phyloP scores from a whole-genome alignment of 1,140 invertebrate genomes.

The Ridgeia piscesae region DNA sequence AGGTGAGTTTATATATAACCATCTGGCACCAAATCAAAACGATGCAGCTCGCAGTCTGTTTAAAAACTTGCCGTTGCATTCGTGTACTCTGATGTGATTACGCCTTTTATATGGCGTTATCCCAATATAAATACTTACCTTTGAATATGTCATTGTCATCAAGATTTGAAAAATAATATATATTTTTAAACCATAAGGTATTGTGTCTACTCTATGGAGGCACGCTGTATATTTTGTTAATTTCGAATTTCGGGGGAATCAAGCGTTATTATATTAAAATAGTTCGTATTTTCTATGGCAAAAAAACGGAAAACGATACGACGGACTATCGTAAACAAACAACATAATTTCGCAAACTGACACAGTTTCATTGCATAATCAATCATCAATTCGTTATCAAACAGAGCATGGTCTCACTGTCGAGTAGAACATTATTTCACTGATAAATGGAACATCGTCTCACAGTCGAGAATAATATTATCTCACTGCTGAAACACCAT shows the following conservation, averaged over 20 bases:
- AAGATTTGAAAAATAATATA: not conserved
- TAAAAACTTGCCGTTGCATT: not conserved
- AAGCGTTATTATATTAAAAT: not conserved
- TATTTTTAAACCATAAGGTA: not conserved
- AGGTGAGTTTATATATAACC: not conserved
- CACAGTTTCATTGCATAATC: no score
- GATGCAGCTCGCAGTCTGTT: not conserved
- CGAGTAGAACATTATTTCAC: not conserved
- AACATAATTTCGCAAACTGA: no score
- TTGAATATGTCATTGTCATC: no score
- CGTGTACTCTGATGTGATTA: not conserved
- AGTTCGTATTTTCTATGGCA: not conserved
- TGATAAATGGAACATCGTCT: not conserved
- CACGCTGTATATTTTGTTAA: not conserved
- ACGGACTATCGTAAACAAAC: no score
- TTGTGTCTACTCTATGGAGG: not conserved
- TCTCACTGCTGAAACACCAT: not conserved
- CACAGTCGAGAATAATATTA: not conserved
- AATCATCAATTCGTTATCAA: not conserved
- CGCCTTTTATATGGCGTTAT: not conserved
- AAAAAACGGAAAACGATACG: no score
- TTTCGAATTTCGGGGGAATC: not conserved
- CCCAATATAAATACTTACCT: not conserved
- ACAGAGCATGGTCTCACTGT: not conserved
- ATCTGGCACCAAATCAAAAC: not conserved